Evolutionary conservation across 2,113 vertebrate genomes (phyloP).

Genomic region (Struthidea cinerea): DNA sequence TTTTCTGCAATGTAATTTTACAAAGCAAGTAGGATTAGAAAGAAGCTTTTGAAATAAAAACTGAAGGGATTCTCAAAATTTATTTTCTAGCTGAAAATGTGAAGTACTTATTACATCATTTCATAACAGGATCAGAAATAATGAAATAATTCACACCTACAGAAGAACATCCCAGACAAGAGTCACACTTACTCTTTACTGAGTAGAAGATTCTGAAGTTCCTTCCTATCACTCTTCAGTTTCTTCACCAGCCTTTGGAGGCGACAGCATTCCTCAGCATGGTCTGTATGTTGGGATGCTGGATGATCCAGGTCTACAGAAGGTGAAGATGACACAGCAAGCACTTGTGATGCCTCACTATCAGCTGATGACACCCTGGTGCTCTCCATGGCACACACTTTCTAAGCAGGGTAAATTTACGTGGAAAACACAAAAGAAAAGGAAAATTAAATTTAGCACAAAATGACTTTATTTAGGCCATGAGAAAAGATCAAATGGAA

Average conservation of each 20-base stretch:
- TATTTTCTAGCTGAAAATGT: neutral
- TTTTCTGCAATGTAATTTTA: neutral
- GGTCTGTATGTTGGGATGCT: neutral
- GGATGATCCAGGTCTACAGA: neutral
- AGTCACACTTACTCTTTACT: slow-evolving; percentile 75
- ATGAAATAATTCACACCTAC: neutral
- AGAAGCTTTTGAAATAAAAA: neutral
- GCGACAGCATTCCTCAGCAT: slow-evolving; percentile 39
- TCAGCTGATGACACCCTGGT: neutral
- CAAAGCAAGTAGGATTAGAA: neutral
- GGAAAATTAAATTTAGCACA: neutral
- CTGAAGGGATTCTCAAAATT: neutral
- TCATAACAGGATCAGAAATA: neutral
- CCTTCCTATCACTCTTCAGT: slow-evolving; percentile 68
- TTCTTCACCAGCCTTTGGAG: slow-evolving; percentile 67
- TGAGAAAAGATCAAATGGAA: neutral
- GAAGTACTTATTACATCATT: neutral
- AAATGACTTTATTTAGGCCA: neutral
- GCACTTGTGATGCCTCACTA: neutral
- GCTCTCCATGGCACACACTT: slow-evolving; percentile 43
- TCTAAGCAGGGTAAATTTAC: slow-evolving; percentile 35
- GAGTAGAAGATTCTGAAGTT: slow-evolving; percentile 71
- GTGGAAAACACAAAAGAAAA: neutral
- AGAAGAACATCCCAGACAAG: neutral
- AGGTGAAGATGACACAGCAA: neutral